Evolutionary conservation across 1,140 invertebrate species (phyloP).

Genomic region (Oreohelix idahoensis): DNA sequence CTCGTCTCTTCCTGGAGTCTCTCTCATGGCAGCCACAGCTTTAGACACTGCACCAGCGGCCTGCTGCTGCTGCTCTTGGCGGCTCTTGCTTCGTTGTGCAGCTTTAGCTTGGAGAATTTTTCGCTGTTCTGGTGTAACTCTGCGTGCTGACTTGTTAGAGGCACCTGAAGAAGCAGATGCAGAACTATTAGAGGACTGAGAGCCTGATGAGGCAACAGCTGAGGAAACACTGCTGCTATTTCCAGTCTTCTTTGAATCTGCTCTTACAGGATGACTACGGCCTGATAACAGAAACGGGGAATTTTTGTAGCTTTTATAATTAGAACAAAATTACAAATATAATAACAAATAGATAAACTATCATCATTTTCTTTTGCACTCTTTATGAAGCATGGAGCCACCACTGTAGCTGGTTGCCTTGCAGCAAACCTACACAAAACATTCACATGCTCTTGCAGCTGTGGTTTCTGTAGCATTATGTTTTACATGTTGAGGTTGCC

Average conservation of each 20-base stretch:
- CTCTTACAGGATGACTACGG: slow-evolving; percentile 60
- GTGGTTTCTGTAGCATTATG: too few relatives aligned
- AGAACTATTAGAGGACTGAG: slow-evolving; percentile 19
- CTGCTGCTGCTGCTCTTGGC: slow-evolving; percentile 31
- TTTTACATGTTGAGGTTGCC: too few relatives aligned
- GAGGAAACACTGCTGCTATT: neutral
- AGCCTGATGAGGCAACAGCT: neutral
- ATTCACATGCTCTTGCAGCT: too few relatives aligned
- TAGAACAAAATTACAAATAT: too few relatives aligned
- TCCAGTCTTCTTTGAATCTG: slow-evolving; percentile 16
- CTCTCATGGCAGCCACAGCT: neutral
- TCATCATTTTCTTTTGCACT: too few relatives aligned
- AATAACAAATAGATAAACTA: too few relatives aligned
- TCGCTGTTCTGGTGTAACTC: slow-evolving; percentile 44
- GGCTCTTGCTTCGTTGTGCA: slow-evolving; percentile 43
- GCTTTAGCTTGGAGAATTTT: slow-evolving; percentile 46
- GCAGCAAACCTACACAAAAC: too few relatives aligned
- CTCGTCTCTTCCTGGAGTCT: slow-evolving; percentile 24
- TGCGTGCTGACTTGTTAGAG: slow-evolving; percentile 25
- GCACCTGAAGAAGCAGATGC: slow-evolving; percentile 3
- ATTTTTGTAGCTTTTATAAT: too few relatives aligned
- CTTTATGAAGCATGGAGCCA: too few relatives aligned
- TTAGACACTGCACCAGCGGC: neutral
- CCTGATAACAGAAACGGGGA: slow-evolving; percentile 38
- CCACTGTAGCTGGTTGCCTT: too few relatives aligned